These are phyloP conservation scores for Hiodon tergisus DNA, from an alignment of 2,113 vertebrate species.

Conservation along the genomic window DNA sequence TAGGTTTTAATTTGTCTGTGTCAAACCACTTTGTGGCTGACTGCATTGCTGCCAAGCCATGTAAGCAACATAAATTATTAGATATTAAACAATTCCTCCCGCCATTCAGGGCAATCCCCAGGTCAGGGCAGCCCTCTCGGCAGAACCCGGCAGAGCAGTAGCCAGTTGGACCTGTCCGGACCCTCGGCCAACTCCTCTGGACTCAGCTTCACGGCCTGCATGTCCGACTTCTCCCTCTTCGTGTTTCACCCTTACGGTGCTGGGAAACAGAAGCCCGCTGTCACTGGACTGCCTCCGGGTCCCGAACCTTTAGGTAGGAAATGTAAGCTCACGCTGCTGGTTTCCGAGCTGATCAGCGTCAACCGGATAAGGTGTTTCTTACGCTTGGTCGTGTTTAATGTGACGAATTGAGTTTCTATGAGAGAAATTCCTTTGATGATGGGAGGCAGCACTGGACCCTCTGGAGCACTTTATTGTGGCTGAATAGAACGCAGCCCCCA, in stretches of 20 bases:
- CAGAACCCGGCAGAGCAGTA: conserved; percentile 89
- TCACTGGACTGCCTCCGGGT: conserved; percentile 79
- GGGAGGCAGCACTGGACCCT: neutral
- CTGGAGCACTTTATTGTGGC: too few species aligned
- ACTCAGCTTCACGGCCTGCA: conserved; percentile 95
- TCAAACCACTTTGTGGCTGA: too few species aligned
- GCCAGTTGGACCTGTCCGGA: conserved; percentile 84
- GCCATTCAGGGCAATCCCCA: conserved; percentile 67
- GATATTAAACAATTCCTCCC: neutral
- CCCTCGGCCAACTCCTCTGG: conserved; percentile 84
- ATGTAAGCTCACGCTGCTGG: neutral
- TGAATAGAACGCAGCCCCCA: too few species aligned
- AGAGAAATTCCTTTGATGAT: too few species aligned
- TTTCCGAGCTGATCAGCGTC: too few species aligned
- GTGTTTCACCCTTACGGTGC: conserved; percentile 97
- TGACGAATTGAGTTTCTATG: too few species aligned
- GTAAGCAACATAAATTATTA: too few species aligned
- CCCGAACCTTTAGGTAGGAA: conserved; percentile 78
- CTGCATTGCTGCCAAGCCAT: too few species aligned
- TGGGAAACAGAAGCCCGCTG: conserved; percentile 88
- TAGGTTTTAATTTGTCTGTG: too few species aligned
- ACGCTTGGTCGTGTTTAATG: neutral
- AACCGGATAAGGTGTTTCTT: neutral
- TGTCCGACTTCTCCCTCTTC: conserved; percentile 96
- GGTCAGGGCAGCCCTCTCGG: conserved; percentile 84